A percentile compares a stretch with the other conserved stretches of the same genome.
Evolutionary conservation across 2,797 vertebrate genomes (phyloP).

Genomic region (Gouania willdenowi): DNA sequence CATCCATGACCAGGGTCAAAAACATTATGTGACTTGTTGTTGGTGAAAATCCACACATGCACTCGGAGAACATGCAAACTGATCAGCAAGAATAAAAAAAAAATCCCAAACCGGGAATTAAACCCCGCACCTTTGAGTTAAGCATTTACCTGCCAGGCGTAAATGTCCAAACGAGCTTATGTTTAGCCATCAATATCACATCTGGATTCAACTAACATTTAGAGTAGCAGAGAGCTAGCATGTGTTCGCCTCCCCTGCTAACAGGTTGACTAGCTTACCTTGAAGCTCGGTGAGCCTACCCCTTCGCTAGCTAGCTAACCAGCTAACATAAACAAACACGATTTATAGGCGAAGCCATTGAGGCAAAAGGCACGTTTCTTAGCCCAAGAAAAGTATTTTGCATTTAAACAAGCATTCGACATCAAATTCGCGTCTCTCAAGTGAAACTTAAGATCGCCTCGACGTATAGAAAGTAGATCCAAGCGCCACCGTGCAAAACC

Average conservation of each 20-base stretch:
- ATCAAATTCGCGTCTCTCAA: not conserved
- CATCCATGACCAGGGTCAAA: too few relatives aligned
- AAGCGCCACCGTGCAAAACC: conserved; percentile 63
- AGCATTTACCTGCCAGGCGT: too few relatives aligned
- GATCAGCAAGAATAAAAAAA: too few relatives aligned
- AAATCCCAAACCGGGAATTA: too few relatives aligned
- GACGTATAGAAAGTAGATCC: conserved; percentile 72
- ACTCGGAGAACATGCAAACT: too few relatives aligned
- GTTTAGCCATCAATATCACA: too few relatives aligned
- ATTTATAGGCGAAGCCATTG: not conserved
- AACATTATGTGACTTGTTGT: too few relatives aligned
- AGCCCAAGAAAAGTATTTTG: rapidly evolving
- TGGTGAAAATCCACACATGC: too few relatives aligned
- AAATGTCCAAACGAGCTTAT: too few relatives aligned
- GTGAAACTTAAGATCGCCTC: conserved; percentile 45
- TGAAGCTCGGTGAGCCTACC: conserved; percentile 42
- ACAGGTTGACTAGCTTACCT: conserved; percentile 58
- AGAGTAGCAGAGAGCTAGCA: not conserved
- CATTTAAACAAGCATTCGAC: not conserved
- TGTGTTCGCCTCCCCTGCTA: conserved; percentile 15
- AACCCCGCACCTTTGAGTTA: too few relatives aligned
- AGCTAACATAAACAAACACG: conserved; percentile 74
- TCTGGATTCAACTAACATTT: not conserved
- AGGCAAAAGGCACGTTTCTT: not conserved
- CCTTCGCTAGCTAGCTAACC: conserved; percentile 42